A percentile compares a stretch with the other conserved stretches of the same genome.
These are phyloP conservation scores for Epiblema foenella DNA, from an alignment of 2,888 invertebrate species.

Conservation along the genomic window DNA sequence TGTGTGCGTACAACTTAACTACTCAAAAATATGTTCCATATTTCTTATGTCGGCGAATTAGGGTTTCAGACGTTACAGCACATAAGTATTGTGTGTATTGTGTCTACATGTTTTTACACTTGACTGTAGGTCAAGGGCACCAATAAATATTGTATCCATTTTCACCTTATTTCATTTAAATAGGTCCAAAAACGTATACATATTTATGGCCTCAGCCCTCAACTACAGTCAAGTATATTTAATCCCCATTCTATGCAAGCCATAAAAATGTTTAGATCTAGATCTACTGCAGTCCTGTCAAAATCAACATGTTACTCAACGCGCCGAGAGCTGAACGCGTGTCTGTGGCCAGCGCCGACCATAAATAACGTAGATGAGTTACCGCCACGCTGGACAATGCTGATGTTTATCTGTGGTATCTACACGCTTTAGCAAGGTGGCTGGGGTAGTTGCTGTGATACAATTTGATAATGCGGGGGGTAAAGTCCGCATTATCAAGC, in stretches of 20 bases:
- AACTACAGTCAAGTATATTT: too few relatives aligned
- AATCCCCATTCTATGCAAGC: background rate
- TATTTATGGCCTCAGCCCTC: too few relatives aligned
- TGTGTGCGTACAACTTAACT: too few relatives aligned
- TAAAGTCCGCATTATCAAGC: background rate
- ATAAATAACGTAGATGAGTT: constrained; percentile 39
- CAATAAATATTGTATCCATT: too few relatives aligned
- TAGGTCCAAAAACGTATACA: too few relatives aligned
- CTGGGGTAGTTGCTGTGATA: constrained; percentile 1
- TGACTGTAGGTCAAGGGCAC: too few relatives aligned
- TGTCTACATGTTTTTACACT: too few relatives aligned
- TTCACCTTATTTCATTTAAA: too few relatives aligned
- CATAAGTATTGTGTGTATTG: too few relatives aligned
- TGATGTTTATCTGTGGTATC: constrained; percentile 35
- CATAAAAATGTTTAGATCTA: constrained; percentile 2
- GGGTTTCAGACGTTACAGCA: too few relatives aligned
- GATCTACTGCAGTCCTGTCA: background rate
- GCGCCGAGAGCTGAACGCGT: constrained; percentile 4
- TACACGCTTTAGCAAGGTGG: constrained; percentile 32
- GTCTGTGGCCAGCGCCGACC: background rate
- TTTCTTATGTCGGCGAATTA: too few relatives aligned
- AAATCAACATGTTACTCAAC: constrained; percentile 11
- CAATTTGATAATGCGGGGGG: constrained; percentile 1
- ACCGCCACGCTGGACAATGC: constrained; percentile 33
- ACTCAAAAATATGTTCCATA: too few relatives aligned